These are phyloP conservation scores for Microcebus lehilahytsara DNA, from an alignment of 2,113 vertebrate species.

Conservation along the genomic window DNA sequence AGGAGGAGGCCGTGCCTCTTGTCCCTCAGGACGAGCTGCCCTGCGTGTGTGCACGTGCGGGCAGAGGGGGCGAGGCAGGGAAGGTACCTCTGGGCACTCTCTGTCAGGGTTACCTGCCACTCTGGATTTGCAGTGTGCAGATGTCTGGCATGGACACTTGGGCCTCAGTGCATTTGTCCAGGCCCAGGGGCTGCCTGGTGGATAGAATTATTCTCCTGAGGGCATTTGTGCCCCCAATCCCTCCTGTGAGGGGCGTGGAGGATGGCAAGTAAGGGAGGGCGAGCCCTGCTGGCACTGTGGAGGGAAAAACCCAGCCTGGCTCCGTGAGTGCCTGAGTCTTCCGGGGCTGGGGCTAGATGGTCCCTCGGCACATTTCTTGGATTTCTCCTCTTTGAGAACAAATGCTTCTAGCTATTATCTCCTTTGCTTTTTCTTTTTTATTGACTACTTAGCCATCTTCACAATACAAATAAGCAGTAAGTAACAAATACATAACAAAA, in stretches of 20 bases:
- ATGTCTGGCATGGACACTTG: not conserved
- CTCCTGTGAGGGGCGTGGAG: not conserved
- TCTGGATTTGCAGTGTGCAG: not conserved
- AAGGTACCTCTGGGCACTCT: not conserved
- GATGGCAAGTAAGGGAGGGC: not conserved
- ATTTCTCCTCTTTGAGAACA: conserved; percentile 51
- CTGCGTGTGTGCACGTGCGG: not conserved
- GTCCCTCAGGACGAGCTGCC: not conserved
- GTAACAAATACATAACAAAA: conserved; percentile 51
- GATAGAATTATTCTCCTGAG: not conserved
- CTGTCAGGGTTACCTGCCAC: not conserved
- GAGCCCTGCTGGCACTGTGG: not conserved
- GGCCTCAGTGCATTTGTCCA: not conserved
- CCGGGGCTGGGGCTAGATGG: not conserved
- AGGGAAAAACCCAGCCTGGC: not conserved
- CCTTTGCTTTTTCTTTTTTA: conserved; percentile 44
- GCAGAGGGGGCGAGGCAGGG: not conserved
- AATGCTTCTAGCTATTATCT: conserved; percentile 52
- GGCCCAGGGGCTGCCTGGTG: not conserved
- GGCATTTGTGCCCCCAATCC: not conserved
- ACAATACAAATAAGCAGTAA: conserved; percentile 64
- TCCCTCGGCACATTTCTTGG: not conserved
- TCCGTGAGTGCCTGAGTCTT: not conserved
- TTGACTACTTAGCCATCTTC: conserved; percentile 56
- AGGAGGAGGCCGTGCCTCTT: not conserved